These are phyloP conservation scores for Allolobophora icterica DNA, from an alignment of 2,888 invertebrate species.

Conservation along the genomic window DNA sequence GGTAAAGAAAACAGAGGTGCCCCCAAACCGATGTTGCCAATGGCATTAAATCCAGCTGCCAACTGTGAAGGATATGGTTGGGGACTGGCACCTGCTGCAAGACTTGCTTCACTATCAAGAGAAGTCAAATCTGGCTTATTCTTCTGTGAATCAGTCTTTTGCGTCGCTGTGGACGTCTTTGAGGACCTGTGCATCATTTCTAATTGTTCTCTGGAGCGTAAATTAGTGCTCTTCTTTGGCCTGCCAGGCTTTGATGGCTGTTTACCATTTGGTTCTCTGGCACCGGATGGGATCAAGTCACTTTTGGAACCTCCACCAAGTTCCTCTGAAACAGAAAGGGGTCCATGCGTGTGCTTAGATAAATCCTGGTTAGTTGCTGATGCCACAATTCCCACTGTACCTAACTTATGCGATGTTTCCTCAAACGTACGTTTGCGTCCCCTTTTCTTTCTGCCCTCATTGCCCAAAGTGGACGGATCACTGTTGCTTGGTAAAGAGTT, in stretches of 20 bases:
- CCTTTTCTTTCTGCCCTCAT: neutral
- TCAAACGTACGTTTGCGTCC: neutral
- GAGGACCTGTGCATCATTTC: neutral
- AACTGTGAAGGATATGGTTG: slow-evolving; percentile 21
- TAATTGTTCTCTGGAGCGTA: neutral
- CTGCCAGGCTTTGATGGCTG: neutral
- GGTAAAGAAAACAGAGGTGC: slow-evolving; percentile 6
- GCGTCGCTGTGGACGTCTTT: neutral
- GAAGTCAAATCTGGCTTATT: neutral
- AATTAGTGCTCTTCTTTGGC: neutral
- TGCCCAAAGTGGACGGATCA: neutral
- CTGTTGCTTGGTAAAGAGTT: neutral
- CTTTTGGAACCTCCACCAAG: neutral
- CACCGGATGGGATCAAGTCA: neutral
- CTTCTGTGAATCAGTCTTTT: slow-evolving; percentile 12
- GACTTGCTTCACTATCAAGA: neutral
- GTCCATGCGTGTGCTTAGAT: neutral
- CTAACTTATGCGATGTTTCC: neutral
- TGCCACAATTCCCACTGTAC: neutral
- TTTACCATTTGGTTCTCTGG: slow-evolving; percentile 6
- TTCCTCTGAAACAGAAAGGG: neutral
- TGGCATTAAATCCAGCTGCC: slow-evolving; percentile 29
- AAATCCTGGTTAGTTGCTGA: neutral
- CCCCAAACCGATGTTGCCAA: neutral
- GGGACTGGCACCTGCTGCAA: neutral